Percentiles rank a stretch among this genome's conserved stretches.
These are phyloP conservation scores for Drosophila antonietae DNA, from an alignment of 2,888 invertebrate genomes.

Conservation along the genomic window DNA sequence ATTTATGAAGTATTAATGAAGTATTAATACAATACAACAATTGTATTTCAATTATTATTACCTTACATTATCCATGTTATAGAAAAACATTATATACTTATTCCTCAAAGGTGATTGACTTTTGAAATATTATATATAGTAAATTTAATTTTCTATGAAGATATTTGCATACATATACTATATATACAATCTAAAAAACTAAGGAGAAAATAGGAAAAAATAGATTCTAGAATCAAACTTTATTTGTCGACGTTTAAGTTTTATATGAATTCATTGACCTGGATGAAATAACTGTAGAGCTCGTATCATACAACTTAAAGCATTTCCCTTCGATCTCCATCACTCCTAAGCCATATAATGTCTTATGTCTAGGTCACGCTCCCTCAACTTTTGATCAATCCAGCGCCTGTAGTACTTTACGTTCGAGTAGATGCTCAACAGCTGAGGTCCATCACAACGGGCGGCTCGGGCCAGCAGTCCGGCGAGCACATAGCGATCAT, in stretches of 20 bases:
- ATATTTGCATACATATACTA: too few relatives aligned
- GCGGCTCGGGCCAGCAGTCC: conserved; percentile 54
- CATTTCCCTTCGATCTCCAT: too few relatives aligned
- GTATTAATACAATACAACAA: too few relatives aligned
- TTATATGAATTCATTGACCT: background rate
- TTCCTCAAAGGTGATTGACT: too few relatives aligned
- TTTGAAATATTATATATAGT: too few relatives aligned
- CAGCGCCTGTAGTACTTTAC: conserved; percentile 56
- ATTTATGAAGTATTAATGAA: too few relatives aligned
- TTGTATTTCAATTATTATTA: too few relatives aligned
- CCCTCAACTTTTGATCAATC: conserved; percentile 61
- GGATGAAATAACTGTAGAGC: background rate
- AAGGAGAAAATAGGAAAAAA: background rate
- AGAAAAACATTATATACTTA: too few relatives aligned
- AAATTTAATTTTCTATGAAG: too few relatives aligned
- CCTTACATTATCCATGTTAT: too few relatives aligned
- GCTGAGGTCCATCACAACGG: conserved; percentile 56
- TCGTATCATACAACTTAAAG: background rate
- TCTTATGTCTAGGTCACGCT: conserved; percentile 58
- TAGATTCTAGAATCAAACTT: background rate
- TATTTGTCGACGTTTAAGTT: background rate
- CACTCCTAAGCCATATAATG: conserved; percentile 50
- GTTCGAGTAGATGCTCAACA: conserved; percentile 62
- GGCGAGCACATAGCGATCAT: conserved; percentile 54
- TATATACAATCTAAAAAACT: too few relatives aligned